phyloP scores from a whole-genome alignment of 2,797 vertebrate genomes.

The Dipus sagitta region DNA sequence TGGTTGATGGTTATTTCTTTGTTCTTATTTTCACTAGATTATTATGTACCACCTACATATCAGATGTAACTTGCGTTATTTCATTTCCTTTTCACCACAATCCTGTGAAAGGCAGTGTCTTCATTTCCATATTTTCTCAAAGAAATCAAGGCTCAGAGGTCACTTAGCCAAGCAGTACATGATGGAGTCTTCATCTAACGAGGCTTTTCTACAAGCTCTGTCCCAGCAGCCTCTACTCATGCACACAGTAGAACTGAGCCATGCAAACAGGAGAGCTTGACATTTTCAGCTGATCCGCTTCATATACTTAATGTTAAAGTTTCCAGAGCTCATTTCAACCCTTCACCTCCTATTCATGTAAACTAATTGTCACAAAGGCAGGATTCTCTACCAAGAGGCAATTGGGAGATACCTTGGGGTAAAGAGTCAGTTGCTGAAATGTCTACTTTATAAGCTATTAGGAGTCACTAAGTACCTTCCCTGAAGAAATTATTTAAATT shows the following conservation, averaged over 20 bases:
- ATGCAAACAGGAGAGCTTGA: constrained; percentile 3
- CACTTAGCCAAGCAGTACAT: background rate
- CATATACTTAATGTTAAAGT: constrained; percentile 45
- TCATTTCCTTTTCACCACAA: constrained; percentile 20
- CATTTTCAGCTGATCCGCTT: constrained; percentile 41
- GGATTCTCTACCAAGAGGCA: constrained; percentile 20
- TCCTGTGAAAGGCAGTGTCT: background rate
- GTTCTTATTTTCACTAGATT: constrained; percentile 5
- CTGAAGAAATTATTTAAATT: constrained; percentile 65
- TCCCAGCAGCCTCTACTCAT: constrained; percentile 30
- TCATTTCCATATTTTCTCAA: constrained; percentile 2
- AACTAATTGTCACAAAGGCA: constrained; percentile 33
- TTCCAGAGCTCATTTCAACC: constrained; percentile 49
- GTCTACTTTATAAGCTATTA: constrained; percentile 51
- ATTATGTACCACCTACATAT: background rate
- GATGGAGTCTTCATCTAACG: background rate
- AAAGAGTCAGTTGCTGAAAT: constrained; percentile 38
- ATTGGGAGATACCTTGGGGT: background rate
- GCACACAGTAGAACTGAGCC: background rate
- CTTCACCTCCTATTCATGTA: background rate
- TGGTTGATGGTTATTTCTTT: background rate
- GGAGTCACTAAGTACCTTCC: constrained; percentile 24
- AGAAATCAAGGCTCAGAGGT: constrained; percentile 13
- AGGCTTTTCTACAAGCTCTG: too few relatives aligned
- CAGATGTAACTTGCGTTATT: background rate